A percentile compares a stretch with the other conserved stretches of the same genome.
phyloP scores from a whole-genome alignment of 2,888 invertebrate genomes.

The Minunthozetes semirufus region DNA sequence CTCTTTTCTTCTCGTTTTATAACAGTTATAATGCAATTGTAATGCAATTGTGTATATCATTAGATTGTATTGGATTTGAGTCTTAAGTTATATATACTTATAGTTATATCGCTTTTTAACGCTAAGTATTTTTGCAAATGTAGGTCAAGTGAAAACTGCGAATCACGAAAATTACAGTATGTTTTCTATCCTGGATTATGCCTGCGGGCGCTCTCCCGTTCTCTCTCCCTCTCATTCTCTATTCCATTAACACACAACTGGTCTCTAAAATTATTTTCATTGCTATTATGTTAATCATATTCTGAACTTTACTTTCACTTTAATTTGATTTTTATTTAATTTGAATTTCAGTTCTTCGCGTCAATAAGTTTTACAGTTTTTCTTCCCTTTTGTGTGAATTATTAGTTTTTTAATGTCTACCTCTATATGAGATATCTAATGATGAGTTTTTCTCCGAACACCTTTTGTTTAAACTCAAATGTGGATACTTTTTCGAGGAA shows the following conservation, averaged over 20 bases:
- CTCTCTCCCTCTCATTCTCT: not conserved
- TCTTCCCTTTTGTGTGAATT: too few species aligned
- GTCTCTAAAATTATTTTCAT: not conserved
- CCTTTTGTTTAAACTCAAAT: too few species aligned
- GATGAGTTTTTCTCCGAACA: too few species aligned
- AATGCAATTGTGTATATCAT: not conserved
- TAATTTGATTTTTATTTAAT: not conserved
- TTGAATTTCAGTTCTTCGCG: too few species aligned
- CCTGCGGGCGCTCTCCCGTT: not conserved
- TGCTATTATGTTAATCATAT: not conserved
- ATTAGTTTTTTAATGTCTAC: too few species aligned
- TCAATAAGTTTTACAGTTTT: too few species aligned
- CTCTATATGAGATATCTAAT: too few species aligned
- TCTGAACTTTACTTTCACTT: not conserved
- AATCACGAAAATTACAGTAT: slow-evolving; percentile 12
- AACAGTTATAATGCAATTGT: not conserved
- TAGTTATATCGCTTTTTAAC: not conserved
- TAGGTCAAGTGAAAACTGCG: slow-evolving; percentile 20
- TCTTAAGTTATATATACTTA: not conserved
- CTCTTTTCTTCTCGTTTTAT: too few species aligned
- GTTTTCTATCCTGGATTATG: not conserved
- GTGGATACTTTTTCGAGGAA: too few species aligned
- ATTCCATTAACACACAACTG: not conserved
- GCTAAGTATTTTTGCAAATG: not conserved
- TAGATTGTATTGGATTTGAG: not conserved